A percentile compares a stretch with the other conserved stretches of the same genome.
Conservation (phyloP, 2,797 vertebrate species). For the Iguana delicatissima region DNA sequence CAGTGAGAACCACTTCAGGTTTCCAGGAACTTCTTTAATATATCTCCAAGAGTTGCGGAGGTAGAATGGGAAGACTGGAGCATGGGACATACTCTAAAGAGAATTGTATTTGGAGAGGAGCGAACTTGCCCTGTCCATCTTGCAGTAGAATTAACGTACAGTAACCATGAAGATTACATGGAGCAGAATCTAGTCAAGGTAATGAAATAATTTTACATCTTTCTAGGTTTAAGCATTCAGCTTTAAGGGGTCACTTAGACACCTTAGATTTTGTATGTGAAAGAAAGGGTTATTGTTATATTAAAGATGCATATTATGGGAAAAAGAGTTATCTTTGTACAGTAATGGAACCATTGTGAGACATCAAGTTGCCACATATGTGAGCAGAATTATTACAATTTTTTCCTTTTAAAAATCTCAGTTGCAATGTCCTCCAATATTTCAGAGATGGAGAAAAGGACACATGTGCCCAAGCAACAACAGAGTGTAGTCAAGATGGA, state of each 20-base stretch:
- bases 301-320: background rate
- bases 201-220: background rate
- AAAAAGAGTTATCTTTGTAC: background rate
- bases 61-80: background rate
- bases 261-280: slow-evolving; percentile 6
- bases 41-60: background rate
- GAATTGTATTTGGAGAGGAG: background rate
- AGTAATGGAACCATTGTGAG: background rate
- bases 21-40: background rate
- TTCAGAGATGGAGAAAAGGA: too few species aligned
- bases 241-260: too few species aligned
- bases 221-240: background rate
- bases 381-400: background rate
- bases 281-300: background rate
- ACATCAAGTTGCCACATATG: background rate
- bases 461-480: too few species aligned
- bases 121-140: background rate
- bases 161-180: background rate
- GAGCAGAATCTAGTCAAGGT: background rate
- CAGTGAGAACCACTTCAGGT: background rate
- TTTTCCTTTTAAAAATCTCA: too few species aligned
- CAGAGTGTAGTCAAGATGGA: too few species aligned
- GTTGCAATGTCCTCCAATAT: too few species aligned
- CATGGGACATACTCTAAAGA: background rate
- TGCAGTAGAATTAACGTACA: background rate